phyloP scores from a whole-genome alignment of 2,888 invertebrate genomes.

The Craniophora ligustri region DNA sequence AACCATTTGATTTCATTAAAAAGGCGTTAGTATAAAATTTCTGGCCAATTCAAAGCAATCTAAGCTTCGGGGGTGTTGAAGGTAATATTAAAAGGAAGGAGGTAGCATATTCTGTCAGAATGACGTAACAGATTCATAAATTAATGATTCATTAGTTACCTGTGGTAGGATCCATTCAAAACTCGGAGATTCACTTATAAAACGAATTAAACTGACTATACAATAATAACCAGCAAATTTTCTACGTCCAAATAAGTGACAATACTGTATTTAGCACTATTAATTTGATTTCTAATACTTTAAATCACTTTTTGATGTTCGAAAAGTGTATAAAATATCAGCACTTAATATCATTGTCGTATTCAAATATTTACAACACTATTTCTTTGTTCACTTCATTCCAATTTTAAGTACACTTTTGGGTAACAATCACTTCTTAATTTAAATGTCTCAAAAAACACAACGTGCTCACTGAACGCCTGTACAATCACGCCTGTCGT shows the following conservation, averaged over 20 bases:
- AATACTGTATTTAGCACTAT: background rate
- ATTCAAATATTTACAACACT: too few species aligned
- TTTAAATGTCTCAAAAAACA: background rate
- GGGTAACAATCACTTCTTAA: background rate
- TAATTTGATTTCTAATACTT: background rate
- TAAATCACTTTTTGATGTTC: background rate
- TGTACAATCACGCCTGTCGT: too few species aligned
- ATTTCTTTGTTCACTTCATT: background rate
- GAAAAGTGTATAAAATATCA: background rate
- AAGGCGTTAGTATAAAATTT: too few species aligned
- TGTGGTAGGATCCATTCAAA: conserved; percentile 42
- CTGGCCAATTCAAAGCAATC: too few species aligned
- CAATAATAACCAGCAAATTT: conserved; percentile 9
- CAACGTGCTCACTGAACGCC: background rate
- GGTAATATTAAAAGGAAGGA: too few species aligned
- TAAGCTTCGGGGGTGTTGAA: too few species aligned
- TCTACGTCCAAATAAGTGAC: too few species aligned
- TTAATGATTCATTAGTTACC: conserved; percentile 24
- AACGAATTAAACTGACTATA: conserved; percentile 14
- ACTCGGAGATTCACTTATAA: background rate
- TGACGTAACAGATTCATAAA: background rate
- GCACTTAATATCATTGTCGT: background rate
- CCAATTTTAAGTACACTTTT: too few species aligned
- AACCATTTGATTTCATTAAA: too few species aligned
- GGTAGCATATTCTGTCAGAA: too few species aligned